phyloP scores from a whole-genome alignment of 2,113 vertebrate species.

The Hydrolagus affinis region DNA sequence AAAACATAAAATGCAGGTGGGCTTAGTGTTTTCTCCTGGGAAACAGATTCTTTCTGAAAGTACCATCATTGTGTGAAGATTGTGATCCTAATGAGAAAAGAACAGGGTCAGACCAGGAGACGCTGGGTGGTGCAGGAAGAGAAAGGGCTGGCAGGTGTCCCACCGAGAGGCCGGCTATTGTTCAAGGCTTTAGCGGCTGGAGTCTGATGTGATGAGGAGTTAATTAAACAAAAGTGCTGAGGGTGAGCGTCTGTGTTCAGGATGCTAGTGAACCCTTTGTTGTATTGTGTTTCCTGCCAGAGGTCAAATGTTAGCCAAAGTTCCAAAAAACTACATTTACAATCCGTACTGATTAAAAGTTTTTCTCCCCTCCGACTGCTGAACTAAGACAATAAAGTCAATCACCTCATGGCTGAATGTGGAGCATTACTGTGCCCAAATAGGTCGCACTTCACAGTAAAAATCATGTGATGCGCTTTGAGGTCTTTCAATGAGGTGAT shows the following conservation, averaged over 20 bases:
- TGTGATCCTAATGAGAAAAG: background rate
- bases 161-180: constrained; percentile 38
- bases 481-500: too few species aligned
- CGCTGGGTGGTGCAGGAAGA: background rate
- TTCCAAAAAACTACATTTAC: too few species aligned
- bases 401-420: too few species aligned
- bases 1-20: background rate
- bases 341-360: too few species aligned
- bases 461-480: too few species aligned
- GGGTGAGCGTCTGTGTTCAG: constrained; percentile 38
- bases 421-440: too few species aligned
- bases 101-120: background rate
- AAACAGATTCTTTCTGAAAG: background rate
- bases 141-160: background rate
- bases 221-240: constrained; percentile 51
- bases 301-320: constrained; percentile 36
- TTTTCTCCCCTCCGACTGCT: too few species aligned
- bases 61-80: background rate
- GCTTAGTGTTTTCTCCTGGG: background rate
- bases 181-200: constrained; percentile 36
- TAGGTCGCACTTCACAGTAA: too few species aligned
- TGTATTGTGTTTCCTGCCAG: constrained; percentile 33
- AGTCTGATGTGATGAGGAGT: constrained; percentile 38
- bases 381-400: too few species aligned
- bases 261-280: constrained; percentile 37